Conservation (phyloP, 1,140 invertebrate species). For the Glossosoma conforme region DNA sequence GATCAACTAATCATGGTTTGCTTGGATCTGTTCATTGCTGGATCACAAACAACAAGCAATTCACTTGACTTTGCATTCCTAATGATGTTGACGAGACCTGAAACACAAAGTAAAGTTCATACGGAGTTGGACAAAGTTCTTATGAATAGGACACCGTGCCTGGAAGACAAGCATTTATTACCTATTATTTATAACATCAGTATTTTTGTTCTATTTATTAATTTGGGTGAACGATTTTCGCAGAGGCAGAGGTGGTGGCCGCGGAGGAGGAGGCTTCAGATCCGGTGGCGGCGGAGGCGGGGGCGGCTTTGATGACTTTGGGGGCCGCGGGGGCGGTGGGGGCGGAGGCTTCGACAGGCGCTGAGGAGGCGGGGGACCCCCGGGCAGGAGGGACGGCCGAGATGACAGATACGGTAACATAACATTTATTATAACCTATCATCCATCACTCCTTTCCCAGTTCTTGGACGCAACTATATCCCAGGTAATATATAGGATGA, state of each 20-base stretch:
- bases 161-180: constrained; percentile 39
- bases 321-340: constrained; percentile 20
- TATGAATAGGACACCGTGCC: constrained; percentile 44
- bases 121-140: constrained; percentile 58
- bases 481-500: too few relatives aligned
- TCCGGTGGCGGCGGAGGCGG: constrained; percentile 34
- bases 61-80: constrained; percentile 68
- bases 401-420: too few relatives aligned
- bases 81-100: constrained; percentile 58
- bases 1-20: constrained; percentile 65
- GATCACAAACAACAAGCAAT: constrained; percentile 66
- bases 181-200: too few relatives aligned
- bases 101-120: constrained; percentile 62
- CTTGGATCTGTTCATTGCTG: constrained; percentile 67
- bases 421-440: too few relatives aligned
- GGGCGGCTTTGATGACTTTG: constrained; percentile 29
- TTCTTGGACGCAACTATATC: too few relatives aligned
- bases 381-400: constrained; percentile 37
- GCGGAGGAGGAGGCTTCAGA: constrained; percentile 40
- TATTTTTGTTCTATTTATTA: too few relatives aligned
- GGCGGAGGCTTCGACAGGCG: constrained; percentile 16
- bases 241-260: constrained; percentile 41
- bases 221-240: constrained; percentile 34
- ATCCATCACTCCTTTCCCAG: too few relatives aligned
- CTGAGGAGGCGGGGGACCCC: constrained; percentile 6